Evolutionary conservation across 1,140 invertebrate genomes (phyloP).

Genomic region (Metopolophium dirhodum): DNA sequence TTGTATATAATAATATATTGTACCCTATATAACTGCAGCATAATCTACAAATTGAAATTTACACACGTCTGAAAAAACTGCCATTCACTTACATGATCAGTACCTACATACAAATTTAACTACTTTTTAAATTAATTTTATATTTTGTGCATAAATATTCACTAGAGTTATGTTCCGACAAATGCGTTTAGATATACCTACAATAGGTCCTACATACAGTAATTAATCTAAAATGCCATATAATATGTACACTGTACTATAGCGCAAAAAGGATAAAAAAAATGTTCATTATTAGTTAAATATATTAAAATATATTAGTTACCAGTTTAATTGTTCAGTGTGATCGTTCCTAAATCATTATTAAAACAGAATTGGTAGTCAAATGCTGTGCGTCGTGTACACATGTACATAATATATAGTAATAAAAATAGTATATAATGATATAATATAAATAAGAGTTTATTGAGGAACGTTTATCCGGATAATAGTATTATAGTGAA

Average conservation of each 20-base stretch:
- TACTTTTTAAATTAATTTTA: neutral
- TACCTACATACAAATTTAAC: neutral
- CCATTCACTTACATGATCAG: neutral
- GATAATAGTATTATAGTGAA: neutral
- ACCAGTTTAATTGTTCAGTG: neutral
- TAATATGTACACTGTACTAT: no score
- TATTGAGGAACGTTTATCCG: neutral
- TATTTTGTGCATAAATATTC: neutral
- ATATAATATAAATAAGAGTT: neutral
- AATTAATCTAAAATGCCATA: neutral
- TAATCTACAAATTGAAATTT: neutral
- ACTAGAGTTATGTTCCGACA: neutral
- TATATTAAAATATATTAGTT: no score
- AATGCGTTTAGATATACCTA: neutral
- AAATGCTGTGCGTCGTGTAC: neutral
- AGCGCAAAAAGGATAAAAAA: neutral
- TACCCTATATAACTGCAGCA: neutral
- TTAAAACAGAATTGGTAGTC: neutral
- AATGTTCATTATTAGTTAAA: neutral
- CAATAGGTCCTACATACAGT: neutral
- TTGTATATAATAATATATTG: neutral
- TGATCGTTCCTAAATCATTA: neutral
- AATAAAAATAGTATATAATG: neutral
- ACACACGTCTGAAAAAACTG: neutral
- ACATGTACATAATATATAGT: no score